Conservation (phyloP, 2,797 vertebrate genomes). For the Onychomys leucogaster region DNA sequence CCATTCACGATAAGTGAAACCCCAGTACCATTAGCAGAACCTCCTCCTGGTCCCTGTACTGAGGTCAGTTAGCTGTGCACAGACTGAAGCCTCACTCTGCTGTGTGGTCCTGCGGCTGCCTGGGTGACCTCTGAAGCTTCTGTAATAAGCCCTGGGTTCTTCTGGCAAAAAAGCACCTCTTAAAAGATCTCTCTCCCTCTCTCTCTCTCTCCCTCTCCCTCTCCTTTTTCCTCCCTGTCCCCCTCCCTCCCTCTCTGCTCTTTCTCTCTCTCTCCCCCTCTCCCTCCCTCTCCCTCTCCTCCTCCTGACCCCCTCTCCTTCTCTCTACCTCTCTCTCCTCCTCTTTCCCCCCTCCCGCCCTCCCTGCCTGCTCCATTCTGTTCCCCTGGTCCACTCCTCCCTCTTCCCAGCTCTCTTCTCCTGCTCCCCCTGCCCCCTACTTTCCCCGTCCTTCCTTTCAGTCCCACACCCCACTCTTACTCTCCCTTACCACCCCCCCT, state of each 20-base stretch:
- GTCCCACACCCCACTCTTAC: too few species aligned
- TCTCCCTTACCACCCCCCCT: background rate
- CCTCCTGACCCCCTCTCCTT: fast-evolving
- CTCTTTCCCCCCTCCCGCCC: too few species aligned
- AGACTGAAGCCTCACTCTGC: background rate
- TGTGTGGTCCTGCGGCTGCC: background rate
- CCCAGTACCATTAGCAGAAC: background rate
- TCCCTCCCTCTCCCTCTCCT: too few species aligned
- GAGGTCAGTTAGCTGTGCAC: background rate
- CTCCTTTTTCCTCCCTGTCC: too few species aligned
- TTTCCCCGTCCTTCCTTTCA: background rate
- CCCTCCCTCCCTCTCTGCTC: fast-evolving
- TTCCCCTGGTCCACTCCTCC: too few species aligned
- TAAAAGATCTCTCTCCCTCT: background rate
- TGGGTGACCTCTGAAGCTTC: background rate
- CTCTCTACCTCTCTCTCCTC: too few species aligned
- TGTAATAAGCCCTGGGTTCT: background rate
- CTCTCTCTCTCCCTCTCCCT: too few species aligned
- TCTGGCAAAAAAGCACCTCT: background rate
- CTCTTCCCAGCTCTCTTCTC: background rate
- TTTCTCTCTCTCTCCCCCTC: fast-evolving
- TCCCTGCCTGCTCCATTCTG: background rate
- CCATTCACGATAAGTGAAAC: background rate
- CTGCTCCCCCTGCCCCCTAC: too few species aligned
- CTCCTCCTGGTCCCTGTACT: background rate